Conservation (phyloP, 2,113 vertebrate genomes). For the Columba janthina region DNA sequence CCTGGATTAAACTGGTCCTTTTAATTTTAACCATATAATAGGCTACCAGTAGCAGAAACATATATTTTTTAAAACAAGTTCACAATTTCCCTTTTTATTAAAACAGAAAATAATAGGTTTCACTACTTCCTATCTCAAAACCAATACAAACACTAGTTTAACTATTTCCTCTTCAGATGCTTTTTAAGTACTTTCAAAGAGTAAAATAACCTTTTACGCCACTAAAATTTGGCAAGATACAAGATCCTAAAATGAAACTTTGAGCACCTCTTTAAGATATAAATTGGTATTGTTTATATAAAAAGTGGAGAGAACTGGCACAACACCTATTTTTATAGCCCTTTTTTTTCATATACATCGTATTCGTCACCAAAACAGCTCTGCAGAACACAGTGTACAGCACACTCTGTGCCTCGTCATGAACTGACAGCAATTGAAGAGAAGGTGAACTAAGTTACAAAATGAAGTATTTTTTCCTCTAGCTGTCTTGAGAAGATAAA, state of each 20-base stretch:
- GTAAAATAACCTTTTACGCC: background rate
- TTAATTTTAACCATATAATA: background rate
- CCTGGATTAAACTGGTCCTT: background rate
- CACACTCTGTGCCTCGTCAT: constrained; percentile 42
- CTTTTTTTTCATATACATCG: background rate
- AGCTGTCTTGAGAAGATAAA: background rate
- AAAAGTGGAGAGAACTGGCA: background rate
- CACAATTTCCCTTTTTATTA: background rate
- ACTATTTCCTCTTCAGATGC: background rate
- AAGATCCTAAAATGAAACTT: background rate
- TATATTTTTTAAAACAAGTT: background rate
- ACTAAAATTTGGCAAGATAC: background rate
- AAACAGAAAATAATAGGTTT: background rate
- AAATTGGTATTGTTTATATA: background rate
- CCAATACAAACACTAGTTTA: background rate
- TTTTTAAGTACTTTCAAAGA: background rate
- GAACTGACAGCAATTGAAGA: background rate
- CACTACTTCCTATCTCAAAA: background rate
- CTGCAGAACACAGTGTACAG: constrained; percentile 31
- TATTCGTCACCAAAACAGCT: constrained; percentile 30
- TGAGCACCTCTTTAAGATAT: background rate
- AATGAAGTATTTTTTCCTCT: background rate
- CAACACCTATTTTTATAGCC: background rate
- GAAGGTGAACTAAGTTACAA: constrained; percentile 42
- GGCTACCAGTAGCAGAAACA: background rate